phyloP scores from a whole-genome alignment of 2,797 vertebrate species.

The Esox lucius region DNA sequence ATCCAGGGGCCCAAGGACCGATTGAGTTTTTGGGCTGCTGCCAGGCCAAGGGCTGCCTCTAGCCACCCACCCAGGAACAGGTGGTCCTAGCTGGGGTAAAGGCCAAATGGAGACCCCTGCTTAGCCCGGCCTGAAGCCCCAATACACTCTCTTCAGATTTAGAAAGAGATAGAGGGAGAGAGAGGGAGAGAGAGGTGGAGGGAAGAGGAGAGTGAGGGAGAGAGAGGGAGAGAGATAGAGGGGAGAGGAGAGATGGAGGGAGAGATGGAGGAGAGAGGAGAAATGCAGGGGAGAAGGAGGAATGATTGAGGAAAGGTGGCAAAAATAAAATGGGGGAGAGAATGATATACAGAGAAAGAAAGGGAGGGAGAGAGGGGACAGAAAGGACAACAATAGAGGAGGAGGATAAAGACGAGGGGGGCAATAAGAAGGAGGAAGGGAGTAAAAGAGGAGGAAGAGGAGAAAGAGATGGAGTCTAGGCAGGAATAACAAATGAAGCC shows the following conservation, averaged over 20 bases:
- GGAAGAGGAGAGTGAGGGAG: background rate
- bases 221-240: background rate
- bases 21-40: background rate
- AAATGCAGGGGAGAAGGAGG: background rate
- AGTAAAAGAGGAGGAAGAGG: background rate
- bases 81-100: slow-evolving; percentile 19
- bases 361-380: background rate
- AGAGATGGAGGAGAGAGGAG: background rate
- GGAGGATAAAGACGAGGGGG: background rate
- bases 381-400: background rate
- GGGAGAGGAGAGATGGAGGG: background rate
- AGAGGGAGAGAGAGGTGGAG: background rate
- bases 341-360: background rate
- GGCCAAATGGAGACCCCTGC: slow-evolving; percentile 31
- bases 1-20: slow-evolving; percentile 16
- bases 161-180: slow-evolving; percentile 43
- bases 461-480: background rate
- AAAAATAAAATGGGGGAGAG: background rate
- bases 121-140: slow-evolving; percentile 34
- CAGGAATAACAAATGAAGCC: background rate
- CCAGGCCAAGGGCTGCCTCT: slow-evolving; percentile 19
- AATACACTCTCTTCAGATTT: slow-evolving; percentile 35
- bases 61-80: slow-evolving; percentile 6
- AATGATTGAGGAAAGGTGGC: background rate
- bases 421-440: too few species aligned